Percentiles rank a stretch among this genome's conserved stretches.
These are phyloP conservation scores for Gastracanthus pulcherrimus DNA, from an alignment of 2,888 invertebrate genomes.

Conservation along the genomic window DNA sequence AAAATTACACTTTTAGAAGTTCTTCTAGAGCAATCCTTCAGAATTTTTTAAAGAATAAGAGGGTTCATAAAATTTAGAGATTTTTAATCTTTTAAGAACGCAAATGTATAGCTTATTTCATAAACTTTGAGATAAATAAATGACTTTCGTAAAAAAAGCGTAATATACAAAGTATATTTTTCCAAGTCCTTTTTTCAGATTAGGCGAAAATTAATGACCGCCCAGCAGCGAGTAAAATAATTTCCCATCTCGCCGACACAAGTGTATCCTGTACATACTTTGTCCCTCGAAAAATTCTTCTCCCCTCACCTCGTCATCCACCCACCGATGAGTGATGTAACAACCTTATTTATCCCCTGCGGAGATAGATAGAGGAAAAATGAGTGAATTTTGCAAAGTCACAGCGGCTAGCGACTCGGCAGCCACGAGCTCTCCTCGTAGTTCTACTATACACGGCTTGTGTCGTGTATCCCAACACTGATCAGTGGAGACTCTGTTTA, in stretches of 20 bases:
- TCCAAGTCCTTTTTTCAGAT: background rate
- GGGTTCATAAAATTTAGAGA: too few species aligned
- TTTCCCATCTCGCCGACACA: background rate
- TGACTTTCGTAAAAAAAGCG: background rate
- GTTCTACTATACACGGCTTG: too few species aligned
- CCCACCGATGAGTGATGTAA: conserved; percentile 6
- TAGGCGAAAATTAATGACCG: conserved; percentile 22
- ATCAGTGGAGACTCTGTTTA: too few species aligned
- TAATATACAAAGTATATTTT: background rate
- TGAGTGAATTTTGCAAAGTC: conserved; percentile 42
- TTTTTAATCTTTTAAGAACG: too few species aligned
- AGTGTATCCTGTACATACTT: background rate
- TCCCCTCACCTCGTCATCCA: background rate
- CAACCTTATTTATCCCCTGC: conserved; percentile 19
- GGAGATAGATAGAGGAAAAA: conserved; percentile 16
- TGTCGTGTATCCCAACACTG: too few species aligned
- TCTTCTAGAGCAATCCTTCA: too few species aligned
- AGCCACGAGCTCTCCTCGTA: too few species aligned
- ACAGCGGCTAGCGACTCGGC: background rate
- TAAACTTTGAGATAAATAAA: background rate
- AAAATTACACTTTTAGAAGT: too few species aligned
- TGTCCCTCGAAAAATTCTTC: background rate
- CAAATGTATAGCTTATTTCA: background rate
- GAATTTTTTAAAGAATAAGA: too few species aligned
- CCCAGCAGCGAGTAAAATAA: background rate